Conservation (phyloP, 2,113 vertebrate genomes). For the Odontophorus gujanensis region DNA sequence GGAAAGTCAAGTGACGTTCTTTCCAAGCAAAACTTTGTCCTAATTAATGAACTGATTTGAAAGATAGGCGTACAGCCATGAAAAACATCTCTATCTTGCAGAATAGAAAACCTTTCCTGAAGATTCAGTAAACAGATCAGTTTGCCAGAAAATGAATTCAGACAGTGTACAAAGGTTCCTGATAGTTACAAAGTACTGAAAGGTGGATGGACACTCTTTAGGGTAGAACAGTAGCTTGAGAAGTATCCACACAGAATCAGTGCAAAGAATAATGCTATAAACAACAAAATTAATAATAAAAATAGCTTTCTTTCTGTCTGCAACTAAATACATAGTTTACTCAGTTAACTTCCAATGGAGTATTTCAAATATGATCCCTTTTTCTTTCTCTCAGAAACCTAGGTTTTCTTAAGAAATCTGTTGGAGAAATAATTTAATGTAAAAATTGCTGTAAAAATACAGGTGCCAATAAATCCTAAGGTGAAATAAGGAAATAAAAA, state of each 20-base stretch:
- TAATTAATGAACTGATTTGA: neutral
- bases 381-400: neutral
- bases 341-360: neutral
- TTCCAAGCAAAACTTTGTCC: neutral
- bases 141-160: neutral
- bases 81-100: neutral
- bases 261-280: neutral
- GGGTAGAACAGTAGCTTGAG: neutral
- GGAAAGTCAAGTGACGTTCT: neutral
- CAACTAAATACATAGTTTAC: neutral
- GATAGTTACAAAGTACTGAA: neutral
- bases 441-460: neutral
- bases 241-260: neutral
- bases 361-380: neutral
- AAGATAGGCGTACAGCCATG: neutral
- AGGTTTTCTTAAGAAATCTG: neutral
- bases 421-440: neutral
- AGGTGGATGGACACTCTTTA: neutral
- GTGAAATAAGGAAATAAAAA: neutral
- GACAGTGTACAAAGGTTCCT: neutral
- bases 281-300: neutral
- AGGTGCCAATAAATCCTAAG: neutral
- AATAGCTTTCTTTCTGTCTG: neutral
- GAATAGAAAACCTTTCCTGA: neutral
- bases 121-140: neutral